These are phyloP conservation scores for Spodoptera picta DNA, from an alignment of 2,888 invertebrate genomes.

Conservation along the genomic window DNA sequence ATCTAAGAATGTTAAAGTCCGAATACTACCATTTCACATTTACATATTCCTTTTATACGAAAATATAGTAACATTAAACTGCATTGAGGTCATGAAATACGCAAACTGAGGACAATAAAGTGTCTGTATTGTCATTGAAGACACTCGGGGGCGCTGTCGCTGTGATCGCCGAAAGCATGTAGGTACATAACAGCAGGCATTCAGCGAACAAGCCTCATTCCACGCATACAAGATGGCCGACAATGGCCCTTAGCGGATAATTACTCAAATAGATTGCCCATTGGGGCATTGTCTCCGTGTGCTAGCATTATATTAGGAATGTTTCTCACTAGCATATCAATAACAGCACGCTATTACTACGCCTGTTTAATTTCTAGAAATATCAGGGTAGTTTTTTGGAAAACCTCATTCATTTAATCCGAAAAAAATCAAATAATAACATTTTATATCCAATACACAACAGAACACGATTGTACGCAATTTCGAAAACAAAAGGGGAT, in stretches of 20 bases:
- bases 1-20: slow-evolving; percentile 21
- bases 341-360: slow-evolving; percentile 40
- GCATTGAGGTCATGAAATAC: slow-evolving; percentile 61
- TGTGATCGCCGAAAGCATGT: slow-evolving; percentile 78
- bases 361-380: background rate
- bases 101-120: slow-evolving; percentile 67
- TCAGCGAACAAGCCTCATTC: slow-evolving; percentile 85
- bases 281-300: slow-evolving; percentile 86
- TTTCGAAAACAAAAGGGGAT: slow-evolving; percentile 17
- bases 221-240: slow-evolving; percentile 86
- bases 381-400: background rate
- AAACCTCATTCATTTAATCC: background rate
- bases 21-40: slow-evolving; percentile 24
- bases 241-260: slow-evolving; percentile 88
- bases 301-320: slow-evolving; percentile 77
- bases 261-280: slow-evolving; percentile 89
- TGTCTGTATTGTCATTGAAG: slow-evolving; percentile 75
- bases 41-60: slow-evolving; percentile 25
- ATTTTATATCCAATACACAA: slow-evolving; percentile 5
- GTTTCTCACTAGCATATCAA: slow-evolving; percentile 72
- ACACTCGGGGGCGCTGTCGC: slow-evolving; percentile 74
- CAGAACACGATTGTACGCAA: slow-evolving; percentile 12
- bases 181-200: slow-evolving; percentile 77
- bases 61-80: slow-evolving; percentile 42
- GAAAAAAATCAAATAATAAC: background rate